Evolutionary conservation across 2,888 invertebrate genomes (phyloP), one percentile per base, ranked within the genome.

Genomic region (Drosophila stalkeri): DNA sequence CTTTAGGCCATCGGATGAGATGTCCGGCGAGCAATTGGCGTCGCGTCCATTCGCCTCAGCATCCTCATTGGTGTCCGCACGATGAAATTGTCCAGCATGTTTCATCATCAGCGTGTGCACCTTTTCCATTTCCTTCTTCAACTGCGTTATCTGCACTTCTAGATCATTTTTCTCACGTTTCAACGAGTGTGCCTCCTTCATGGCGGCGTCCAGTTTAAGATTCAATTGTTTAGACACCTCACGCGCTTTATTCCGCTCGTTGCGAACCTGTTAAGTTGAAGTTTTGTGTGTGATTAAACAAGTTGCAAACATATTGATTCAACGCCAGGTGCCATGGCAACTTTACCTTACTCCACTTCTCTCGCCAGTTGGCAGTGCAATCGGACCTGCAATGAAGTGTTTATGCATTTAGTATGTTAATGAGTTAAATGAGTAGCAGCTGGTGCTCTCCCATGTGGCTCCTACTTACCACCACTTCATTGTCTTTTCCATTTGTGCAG

Each of bases 401-500:
- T 41, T 27, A 27, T 31, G 39, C 2, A 49, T 18, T 47, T 35
- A 51, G 41, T 49, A 55, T 35, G 31, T 41, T 63, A 31, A 57
- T 64, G 37, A 39, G 16, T 39, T 39, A 43, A 23, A 43, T 8
- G n/a, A 35, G 20, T 57, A 33, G 11, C 27, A n/a, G 27, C 41
- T n/a, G 23, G 12, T n/a, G 27, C 27, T 27, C 3, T 6, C 12
- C 33, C 33, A 31, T 7, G 12, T 6, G 3, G 11, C n/a, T 16
- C 37, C 31, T 14, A 86, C 87, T 72, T 70, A 84, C 99, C 96
- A 99, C 99, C 99, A 99, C 69, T 98, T 94, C 99, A 99, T 99
- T 0, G 99, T 99, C 93, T 99, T 99, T 93, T 99, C 99, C 99
- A 99, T 99, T 93, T 99, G 99, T 0, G 98, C 97, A 18, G 98